Evolutionary conservation across 2,797 vertebrate genomes (phyloP).

Genomic region (Dallia pectoralis): DNA sequence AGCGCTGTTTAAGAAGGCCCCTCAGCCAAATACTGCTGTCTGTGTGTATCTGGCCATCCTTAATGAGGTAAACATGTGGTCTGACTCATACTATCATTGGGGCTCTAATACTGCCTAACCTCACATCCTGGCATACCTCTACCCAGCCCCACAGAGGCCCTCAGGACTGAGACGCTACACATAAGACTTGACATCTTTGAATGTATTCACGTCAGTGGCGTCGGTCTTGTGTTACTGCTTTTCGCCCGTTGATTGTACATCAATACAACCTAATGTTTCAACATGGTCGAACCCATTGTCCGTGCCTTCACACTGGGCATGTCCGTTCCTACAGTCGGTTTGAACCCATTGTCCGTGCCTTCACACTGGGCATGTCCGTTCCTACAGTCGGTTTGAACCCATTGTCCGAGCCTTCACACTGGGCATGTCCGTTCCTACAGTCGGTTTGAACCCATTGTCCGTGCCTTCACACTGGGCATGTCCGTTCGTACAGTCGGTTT

Average conservation of each 20-base stretch:
- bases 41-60: not conserved
- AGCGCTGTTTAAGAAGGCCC: slow-evolving; percentile 27
- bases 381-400: not conserved
- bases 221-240: too few relatives aligned
- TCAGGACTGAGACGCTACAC: not conserved
- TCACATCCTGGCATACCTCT: not conserved
- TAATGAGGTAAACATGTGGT: too few relatives aligned
- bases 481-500: not conserved
- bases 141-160: not conserved
- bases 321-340: too few relatives aligned
- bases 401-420: not conserved
- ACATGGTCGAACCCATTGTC: too few relatives aligned
- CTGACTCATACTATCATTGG: too few relatives aligned
- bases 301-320: not conserved
- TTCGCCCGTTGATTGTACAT: too few relatives aligned
- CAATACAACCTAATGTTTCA: too few relatives aligned
- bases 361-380: not conserved
- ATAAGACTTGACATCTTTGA: not conserved
- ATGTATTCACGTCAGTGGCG: not conserved
- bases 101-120: not conserved
- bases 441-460: not conserved
- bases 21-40: slow-evolving; percentile 2
- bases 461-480: not conserved
- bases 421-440: not conserved
- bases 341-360: not conserved